Evolutionary conservation across 2,113 vertebrate species (phyloP).

Genomic region (Protobothrops flavoviridis): DNA sequence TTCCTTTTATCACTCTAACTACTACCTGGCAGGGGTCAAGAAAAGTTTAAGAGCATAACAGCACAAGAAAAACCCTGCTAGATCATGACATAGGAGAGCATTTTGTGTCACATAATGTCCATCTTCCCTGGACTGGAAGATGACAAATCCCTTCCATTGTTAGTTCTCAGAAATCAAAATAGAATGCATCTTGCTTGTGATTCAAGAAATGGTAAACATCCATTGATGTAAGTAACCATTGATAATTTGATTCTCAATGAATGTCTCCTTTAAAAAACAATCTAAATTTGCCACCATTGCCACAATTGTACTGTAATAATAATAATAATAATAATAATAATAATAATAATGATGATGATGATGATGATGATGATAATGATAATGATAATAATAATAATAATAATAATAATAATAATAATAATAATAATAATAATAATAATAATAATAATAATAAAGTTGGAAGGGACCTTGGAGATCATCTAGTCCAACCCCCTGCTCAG

Average conservation of each 20-base stretch:
- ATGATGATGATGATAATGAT: too few relatives aligned
- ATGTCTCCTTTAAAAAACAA: not conserved
- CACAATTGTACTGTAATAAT: not conserved
- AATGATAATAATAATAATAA: too few relatives aligned
- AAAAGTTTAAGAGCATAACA: not conserved
- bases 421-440: too few relatives aligned
- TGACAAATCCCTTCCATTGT: not conserved
- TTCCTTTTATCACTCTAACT: constrained; percentile 6
- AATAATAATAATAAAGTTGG: too few relatives aligned
- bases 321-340: too few relatives aligned
- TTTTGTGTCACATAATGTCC: not conserved
- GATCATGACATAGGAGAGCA: not conserved
- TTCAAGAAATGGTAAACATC: not conserved
- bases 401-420: too few relatives aligned
- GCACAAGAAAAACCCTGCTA: not conserved
- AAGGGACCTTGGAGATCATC: too few relatives aligned
- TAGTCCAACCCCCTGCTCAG: too few relatives aligned
- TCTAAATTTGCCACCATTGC: not conserved
- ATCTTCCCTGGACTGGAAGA: not conserved
- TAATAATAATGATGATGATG: too few relatives aligned
- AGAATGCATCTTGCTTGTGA: not conserved
- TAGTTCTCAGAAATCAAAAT: not conserved
- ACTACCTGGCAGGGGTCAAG: not conserved
- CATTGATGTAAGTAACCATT: not conserved
- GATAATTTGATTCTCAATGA: not conserved